Evolutionary conservation across 2,888 invertebrate species (phyloP).

Genomic region (Polydrusus pterygomalis): DNA sequence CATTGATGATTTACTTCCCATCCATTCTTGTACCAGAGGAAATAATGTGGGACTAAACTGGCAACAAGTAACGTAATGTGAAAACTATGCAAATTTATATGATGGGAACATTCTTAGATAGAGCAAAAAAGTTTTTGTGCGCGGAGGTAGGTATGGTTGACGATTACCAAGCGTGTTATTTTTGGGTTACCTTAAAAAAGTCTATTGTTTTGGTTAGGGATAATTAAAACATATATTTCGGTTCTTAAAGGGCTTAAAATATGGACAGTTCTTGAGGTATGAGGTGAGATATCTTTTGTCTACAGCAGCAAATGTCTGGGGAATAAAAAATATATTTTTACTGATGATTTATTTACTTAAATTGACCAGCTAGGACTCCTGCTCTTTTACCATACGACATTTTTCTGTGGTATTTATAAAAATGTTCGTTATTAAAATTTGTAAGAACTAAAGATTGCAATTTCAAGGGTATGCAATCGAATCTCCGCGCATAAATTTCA

Average conservation of each 20-base stretch:
- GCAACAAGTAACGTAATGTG: conserved; percentile 65
- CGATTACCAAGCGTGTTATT: conserved; percentile 54
- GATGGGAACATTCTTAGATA: conserved; percentile 51
- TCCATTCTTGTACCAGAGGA: conserved; percentile 58
- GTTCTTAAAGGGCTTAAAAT: neutral
- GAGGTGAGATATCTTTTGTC: neutral
- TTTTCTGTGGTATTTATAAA: too few species aligned
- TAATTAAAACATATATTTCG: conserved; percentile 45
- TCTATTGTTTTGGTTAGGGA: conserved; percentile 49
- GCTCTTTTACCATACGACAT: too few species aligned
- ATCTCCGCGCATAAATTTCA: too few species aligned
- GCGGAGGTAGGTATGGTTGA: conserved; percentile 10
- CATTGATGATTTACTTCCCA: conserved; percentile 54
- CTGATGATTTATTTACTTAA: too few species aligned
- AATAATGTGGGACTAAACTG: conserved; percentile 62
- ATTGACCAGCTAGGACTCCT: too few species aligned
- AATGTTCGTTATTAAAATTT: too few species aligned
- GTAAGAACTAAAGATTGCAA: too few species aligned
- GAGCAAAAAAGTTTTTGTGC: conserved; percentile 39
- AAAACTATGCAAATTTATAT: conserved; percentile 64
- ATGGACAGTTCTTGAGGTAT: neutral
- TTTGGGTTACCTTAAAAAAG: conserved; percentile 39
- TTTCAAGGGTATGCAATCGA: too few species aligned
- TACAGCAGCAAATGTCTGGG: too few species aligned
- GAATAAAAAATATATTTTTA: too few species aligned